Conservation (phyloP, 2,888 invertebrate genomes). For the Altica lythri region DNA sequence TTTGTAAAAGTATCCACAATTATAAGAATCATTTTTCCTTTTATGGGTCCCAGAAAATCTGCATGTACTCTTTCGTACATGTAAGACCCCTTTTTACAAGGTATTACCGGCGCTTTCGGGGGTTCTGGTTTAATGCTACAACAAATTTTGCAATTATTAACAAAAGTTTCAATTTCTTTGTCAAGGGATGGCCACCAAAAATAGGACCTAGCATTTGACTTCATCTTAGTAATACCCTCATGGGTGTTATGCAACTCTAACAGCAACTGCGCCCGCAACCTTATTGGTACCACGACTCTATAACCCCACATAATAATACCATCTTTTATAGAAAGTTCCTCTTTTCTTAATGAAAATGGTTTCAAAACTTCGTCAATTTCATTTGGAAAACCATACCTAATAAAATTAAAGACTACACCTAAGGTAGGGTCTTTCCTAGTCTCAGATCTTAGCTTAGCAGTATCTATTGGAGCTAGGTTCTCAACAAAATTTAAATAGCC, state of each 20-base stretch:
- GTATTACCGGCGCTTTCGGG: slow-evolving; percentile 3
- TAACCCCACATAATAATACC: not conserved
- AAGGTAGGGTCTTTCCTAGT: not conserved
- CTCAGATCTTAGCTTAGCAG: not conserved
- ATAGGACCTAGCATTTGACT: slow-evolving; percentile 3
- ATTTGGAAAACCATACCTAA: not conserved
- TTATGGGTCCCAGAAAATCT: slow-evolving; percentile 14
- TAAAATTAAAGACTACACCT: not conserved
- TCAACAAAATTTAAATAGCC: slow-evolving; percentile 6
- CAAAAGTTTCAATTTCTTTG: slow-evolving; percentile 3
- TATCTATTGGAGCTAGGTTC: slow-evolving; percentile 3
- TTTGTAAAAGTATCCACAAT: slow-evolving; percentile 17
- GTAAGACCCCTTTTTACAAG: not conserved
- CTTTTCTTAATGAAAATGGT: not conserved
- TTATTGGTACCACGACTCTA: too few species aligned
- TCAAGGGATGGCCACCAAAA: slow-evolving; percentile 16
- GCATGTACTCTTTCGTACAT: slow-evolving; percentile 18
- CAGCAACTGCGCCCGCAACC: not conserved
- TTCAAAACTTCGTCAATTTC: too few species aligned
- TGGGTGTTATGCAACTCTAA: not conserved
- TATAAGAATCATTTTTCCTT: slow-evolving; percentile 11
- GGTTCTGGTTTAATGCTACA: slow-evolving; percentile 7
- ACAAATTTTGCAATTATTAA: not conserved
- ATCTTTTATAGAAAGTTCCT: not conserved
- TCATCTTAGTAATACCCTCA: slow-evolving; percentile 15